A percentile compares a stretch with the other conserved stretches of the same genome.
Conservation (phyloP, 2,888 invertebrate genomes). For the Drosophila barbarae region DNA sequence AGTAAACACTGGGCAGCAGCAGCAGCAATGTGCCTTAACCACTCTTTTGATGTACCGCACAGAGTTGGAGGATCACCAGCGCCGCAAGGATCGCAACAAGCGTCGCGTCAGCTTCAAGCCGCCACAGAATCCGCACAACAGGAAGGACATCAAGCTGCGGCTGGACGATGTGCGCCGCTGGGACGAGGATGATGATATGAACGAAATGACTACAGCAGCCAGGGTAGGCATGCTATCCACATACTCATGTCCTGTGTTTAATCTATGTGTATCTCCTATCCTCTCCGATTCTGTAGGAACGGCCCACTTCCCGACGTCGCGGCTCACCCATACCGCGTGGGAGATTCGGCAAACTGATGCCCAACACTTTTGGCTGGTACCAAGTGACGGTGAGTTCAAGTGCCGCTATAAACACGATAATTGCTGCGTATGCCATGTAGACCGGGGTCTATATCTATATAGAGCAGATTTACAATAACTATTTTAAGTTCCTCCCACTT, state of each 20-base stretch:
- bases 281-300: conserved; percentile 46
- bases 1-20: conserved; percentile 2
- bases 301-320: conserved; percentile 57
- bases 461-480: conserved; percentile 16
- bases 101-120: conserved; percentile 79
- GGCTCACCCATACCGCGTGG: conserved; percentile 68
- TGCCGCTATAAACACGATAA: neutral
- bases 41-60: neutral
- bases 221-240: conserved; percentile 41
- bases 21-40: neutral
- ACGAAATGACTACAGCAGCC: conserved; percentile 59
- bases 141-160: conserved; percentile 57
- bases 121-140: conserved; percentile 62
- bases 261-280: neutral
- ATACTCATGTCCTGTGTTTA: too few relatives aligned
- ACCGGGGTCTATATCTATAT: conserved; percentile 15
- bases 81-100: conserved; percentile 73
- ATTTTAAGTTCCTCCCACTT: conserved; percentile 10
- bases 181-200: conserved; percentile 79
- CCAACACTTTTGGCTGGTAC: conserved; percentile 84
- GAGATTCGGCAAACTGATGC: conserved; percentile 71
- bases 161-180: conserved; percentile 66
- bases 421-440: conserved; percentile 10
- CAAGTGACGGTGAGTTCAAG: conserved; percentile 82
- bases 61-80: conserved; percentile 74